phyloP scores from a whole-genome alignment of 2,113 vertebrate species.

The Coreoperca whiteheadi region DNA sequence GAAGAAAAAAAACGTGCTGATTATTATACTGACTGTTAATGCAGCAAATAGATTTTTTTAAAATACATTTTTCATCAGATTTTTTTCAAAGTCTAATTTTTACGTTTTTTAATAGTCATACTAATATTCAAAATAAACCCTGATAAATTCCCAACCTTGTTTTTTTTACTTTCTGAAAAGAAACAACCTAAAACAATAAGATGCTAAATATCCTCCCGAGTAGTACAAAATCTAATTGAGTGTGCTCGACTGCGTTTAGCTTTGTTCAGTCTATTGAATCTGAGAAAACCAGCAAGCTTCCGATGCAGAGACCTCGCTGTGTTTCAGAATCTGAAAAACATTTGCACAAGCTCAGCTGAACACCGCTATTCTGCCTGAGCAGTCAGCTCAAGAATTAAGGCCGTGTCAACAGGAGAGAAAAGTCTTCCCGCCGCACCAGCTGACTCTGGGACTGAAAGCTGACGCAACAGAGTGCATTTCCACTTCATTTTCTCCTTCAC shows the following conservation, averaged over 20 bases:
- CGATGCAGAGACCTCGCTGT: background rate
- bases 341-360: constrained; percentile 41
- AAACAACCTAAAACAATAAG: background rate
- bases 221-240: background rate
- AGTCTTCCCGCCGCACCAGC: constrained; percentile 37
- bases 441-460: constrained; percentile 41
- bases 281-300: constrained; percentile 7
- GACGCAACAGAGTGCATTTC: constrained; percentile 40
- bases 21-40: background rate
- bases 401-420: constrained; percentile 18
- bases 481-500: constrained; percentile 25
- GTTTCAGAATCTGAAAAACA: constrained; percentile 21
- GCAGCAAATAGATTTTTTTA: background rate
- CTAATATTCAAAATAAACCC: background rate
- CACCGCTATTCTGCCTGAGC: constrained; percentile 20
- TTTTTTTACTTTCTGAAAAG: background rate
- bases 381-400: constrained; percentile 38
- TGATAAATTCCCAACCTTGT: background rate
- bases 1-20: background rate
- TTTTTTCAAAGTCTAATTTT: background rate
- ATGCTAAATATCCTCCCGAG: background rate
- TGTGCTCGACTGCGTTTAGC: background rate
- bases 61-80: background rate
- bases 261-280: constrained; percentile 1
- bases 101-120: background rate